Base-by-base conservation (phyloP, 53 echinoderm and acorn worm species). In the Astropecten irregularis region DNA sequence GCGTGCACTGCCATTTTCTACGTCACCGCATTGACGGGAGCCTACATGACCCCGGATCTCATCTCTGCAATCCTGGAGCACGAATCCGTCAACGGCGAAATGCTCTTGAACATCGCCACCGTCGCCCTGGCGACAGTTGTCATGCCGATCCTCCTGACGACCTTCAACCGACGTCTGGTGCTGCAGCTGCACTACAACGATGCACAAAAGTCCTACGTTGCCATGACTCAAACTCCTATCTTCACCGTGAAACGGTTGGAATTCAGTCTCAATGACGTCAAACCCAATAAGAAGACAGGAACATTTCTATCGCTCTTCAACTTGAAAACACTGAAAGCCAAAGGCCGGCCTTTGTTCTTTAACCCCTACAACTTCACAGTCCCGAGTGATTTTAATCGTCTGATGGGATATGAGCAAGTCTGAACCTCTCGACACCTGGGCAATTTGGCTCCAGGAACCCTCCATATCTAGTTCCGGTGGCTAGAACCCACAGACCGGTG, bases 21-120 rank as follows among this genome's bases (percentile, higher is more conserved):
- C 42, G 77, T 56, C 20, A 92, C 90, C 2, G 82, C 95, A 1
- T 39, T 66, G 16, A 39, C 57, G 20, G 92, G 88, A 49, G 42
- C 92, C 9, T 95, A 95, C 84, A 61, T 90, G 66, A 58, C 95
- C 0, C 95, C 95, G 0, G 95, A 92, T 61, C 85, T 92, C 40
- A 83, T 95, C 32, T 76, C 87, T 15, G 83, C 85, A 5, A 88
- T 85, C 7, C 59, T 88, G 36, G 95, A 95, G 37, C 87, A 88
- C 35, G 90, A 92, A 21, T 49, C 42, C 0, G 21, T 95, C 2
- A 85, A 88, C 20, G 16, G 37, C 4, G 88, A 95, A 19, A 59
- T 79, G 4, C 33, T 88, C 22, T 23, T 86, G 5, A 85, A 68
- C 37, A 22, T 92, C 6, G 21, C 59, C 0, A 74, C 74, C 25